A percentile compares a stretch with the other conserved stretches of the same genome.
Evolutionary conservation across 1,140 invertebrate genomes (phyloP).

Genomic region (Drosophila chauvacae): DNA sequence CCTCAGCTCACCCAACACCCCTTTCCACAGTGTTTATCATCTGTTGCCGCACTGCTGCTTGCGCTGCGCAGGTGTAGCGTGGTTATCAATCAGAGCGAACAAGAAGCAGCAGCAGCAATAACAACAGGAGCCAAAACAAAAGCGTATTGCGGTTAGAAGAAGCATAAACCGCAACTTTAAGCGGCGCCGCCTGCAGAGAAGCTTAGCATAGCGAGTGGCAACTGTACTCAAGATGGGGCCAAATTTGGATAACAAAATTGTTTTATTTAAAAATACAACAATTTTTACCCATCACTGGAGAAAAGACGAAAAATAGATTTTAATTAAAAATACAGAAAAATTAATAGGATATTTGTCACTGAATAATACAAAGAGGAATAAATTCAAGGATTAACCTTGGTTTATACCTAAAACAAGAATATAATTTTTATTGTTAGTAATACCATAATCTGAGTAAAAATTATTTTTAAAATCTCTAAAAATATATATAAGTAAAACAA

Average conservation of each 20-base stretch:
- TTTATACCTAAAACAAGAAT: no score
- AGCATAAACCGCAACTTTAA: constrained; percentile 16
- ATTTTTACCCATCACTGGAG: background rate
- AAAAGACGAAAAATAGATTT: background rate
- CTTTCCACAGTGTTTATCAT: constrained; percentile 46
- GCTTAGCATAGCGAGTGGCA: constrained; percentile 26
- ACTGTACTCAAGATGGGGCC: constrained; percentile 15
- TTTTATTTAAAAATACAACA: background rate
- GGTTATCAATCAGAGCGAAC: constrained; percentile 66
- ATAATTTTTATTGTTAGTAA: no score
- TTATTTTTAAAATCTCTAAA: no score
- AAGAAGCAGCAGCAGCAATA: constrained; percentile 28
- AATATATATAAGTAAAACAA: no score
- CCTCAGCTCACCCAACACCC: background rate
- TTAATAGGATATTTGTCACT: no score
- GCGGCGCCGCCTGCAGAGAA: constrained; percentile 1
- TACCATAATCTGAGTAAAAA: no score
- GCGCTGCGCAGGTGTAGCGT: constrained; percentile 71
- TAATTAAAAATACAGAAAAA: no score
- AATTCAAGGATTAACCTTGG: no score
- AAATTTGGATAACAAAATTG: background rate
- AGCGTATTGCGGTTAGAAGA: constrained; percentile 11
- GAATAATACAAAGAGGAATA: no score
- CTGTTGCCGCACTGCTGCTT: constrained; percentile 70
- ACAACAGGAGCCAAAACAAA: constrained; percentile 15